phyloP scores from a whole-genome alignment of 2,113 vertebrate species.

The Tichodroma muraria region DNA sequence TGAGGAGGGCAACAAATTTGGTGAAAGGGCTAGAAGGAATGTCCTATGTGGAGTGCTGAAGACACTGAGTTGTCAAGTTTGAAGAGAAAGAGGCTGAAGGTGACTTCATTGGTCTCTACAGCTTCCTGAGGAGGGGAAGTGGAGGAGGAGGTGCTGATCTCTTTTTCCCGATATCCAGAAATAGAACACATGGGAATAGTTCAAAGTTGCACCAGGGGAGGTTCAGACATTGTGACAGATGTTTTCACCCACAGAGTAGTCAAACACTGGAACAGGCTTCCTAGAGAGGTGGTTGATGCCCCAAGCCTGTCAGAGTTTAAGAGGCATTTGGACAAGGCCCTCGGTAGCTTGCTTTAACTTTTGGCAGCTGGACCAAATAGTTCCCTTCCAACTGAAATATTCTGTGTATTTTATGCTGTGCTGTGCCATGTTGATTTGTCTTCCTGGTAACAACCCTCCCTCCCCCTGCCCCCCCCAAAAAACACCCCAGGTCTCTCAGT shows the following conservation, averaged over 20 bases:
- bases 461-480: rapidly evolving
- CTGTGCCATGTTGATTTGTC: not conserved
- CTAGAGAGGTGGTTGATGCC: not conserved
- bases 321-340: not conserved
- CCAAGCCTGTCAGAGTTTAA: not conserved
- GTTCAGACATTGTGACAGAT: not conserved
- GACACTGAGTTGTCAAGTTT: not conserved
- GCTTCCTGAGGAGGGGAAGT: not conserved
- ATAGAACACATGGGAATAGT: not conserved
- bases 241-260: not conserved
- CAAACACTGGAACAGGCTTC: not conserved
- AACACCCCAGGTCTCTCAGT: not conserved
- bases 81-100: not conserved
- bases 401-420: not conserved
- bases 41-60: not conserved
- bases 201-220: not conserved
- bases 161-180: not conserved
- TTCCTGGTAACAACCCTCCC: not conserved
- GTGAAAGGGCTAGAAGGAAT: not conserved
- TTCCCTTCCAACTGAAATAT: not conserved
- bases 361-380: not conserved
- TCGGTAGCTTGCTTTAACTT: not conserved
- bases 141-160: not conserved
- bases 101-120: not conserved
- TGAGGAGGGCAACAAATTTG: not conserved